Evolutionary conservation across 2,797 vertebrate genomes (phyloP).

Genomic region (Rhabdophis nuchalis): DNA sequence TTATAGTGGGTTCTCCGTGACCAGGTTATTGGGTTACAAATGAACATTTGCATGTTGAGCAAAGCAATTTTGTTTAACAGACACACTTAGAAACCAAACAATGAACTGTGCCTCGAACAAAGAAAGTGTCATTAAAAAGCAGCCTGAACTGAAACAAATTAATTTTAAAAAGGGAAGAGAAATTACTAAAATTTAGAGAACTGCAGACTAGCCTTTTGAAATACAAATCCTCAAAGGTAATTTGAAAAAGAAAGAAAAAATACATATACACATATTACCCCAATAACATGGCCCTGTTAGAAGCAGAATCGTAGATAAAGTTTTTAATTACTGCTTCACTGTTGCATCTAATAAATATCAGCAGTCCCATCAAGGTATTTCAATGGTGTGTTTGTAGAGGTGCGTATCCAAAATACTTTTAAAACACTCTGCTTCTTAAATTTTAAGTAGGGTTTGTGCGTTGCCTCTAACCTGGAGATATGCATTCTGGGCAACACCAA

Average conservation of each 20-base stretch:
- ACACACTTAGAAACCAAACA: not conserved
- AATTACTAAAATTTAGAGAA: not conserved
- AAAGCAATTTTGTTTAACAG: not conserved
- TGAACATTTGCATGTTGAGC: not conserved
- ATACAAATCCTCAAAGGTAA: not conserved
- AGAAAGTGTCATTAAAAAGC: not conserved
- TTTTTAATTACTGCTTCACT: constrained; percentile 6
- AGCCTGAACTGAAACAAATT: not conserved
- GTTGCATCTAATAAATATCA: not conserved
- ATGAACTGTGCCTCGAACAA: not conserved
- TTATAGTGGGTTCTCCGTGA: not conserved
- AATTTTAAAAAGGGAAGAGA: not conserved
- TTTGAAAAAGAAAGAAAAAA: not conserved
- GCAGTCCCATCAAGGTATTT: not conserved
- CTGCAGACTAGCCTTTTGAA: not conserved
- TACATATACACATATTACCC: not conserved
- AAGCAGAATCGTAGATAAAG: not conserved
- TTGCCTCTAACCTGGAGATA: not conserved
- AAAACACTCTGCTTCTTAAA: not conserved
- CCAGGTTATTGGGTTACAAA: not conserved
- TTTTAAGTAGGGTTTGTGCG: not conserved
- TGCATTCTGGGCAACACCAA: not conserved
- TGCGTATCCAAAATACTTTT: not conserved
- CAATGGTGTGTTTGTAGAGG: not conserved
- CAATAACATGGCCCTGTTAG: not conserved